Evolutionary conservation across 2,888 invertebrate species (phyloP), one percentile per base, ranked within the genome.

Genomic region (Punctoribates punctum): DNA sequence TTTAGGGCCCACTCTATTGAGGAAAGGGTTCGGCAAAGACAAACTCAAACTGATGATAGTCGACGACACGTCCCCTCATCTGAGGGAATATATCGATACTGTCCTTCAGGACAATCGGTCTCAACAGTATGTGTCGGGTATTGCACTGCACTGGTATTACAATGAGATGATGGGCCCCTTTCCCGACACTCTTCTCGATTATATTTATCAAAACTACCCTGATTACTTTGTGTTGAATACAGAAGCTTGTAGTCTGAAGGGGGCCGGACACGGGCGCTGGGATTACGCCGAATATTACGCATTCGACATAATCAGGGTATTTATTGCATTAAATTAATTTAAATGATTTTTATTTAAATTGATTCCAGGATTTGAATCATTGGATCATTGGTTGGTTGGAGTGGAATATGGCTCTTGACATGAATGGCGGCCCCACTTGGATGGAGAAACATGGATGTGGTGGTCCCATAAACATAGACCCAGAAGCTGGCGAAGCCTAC

Each of bases 381-480:
- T 90, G 88, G 85, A 89, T 90, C 0, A 87, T 87, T 25, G 94
- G 92, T 1, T 96, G 94, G 94, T 87, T 92, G 0, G 94, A 96
- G 83, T 96, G 94, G 94, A 96, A 96, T 83, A 84, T 95, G 74
- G 90, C 89, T 23, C 83, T 96, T 25, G 87, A 92, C 82, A 83
- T 86, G 76, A 79, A 82, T 0, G 94, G 94, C 23, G 93, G 94
- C 0, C 95, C 95, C 0, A 92, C 90, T 82, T 93, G 91, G 89
- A 88, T 88, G 0, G 82, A 86, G 6, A 93, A 94, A 84, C 88
- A 86, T 81, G 91, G 93, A 0, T 67, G 94, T 0, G 94, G 95
- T 84, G 87, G 93, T 0, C 89, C 94, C 0, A 89, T 96, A 74
- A 85, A 91, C 77, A 88, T 90, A 0, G 88, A 89, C 79, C 81